These are phyloP conservation scores for Agapostemon virescens DNA, from an alignment of 2,888 invertebrate species.

Conservation along the genomic window DNA sequence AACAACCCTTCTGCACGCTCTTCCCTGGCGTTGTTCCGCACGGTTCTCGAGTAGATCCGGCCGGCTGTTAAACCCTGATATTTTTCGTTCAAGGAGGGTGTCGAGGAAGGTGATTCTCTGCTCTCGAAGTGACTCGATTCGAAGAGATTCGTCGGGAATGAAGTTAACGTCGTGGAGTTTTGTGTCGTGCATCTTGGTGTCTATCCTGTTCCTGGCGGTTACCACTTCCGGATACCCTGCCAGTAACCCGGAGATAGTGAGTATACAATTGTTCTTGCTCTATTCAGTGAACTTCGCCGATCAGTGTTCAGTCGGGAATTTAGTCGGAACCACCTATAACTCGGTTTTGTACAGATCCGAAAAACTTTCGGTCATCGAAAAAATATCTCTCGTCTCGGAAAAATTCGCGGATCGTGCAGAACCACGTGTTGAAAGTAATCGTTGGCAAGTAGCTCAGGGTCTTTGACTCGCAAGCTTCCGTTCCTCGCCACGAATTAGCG, in stretches of 20 bases:
- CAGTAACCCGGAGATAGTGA: conserved; percentile 77
- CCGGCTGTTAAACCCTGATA: conserved; percentile 6
- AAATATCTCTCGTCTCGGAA: neutral
- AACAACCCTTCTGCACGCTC: neutral
- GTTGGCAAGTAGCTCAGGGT: conserved; percentile 42
- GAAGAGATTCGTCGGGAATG: conserved; percentile 57
- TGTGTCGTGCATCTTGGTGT: conserved; percentile 53
- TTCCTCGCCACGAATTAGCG: conserved; percentile 22
- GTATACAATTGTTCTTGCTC: conserved; percentile 52
- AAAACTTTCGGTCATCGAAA: neutral
- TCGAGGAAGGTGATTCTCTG: neutral
- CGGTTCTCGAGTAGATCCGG: neutral
- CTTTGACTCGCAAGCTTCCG: conserved; percentile 58
- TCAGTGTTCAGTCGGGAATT: neutral
- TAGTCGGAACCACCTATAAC: neutral
- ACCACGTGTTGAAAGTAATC: conserved; percentile 30
- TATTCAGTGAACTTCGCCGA: neutral
- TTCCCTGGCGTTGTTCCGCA: neutral
- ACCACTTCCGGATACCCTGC: conserved; percentile 73
- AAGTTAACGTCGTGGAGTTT: conserved; percentile 62
- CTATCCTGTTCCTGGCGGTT: conserved; percentile 67
- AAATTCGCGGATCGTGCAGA: neutral
- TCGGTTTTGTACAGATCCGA: neutral
- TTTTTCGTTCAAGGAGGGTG: conserved; percentile 9
- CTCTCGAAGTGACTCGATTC: conserved; percentile 8